phyloP scores from a whole-genome alignment of 1,140 invertebrate genomes.

The Zaprionus davidi region DNA sequence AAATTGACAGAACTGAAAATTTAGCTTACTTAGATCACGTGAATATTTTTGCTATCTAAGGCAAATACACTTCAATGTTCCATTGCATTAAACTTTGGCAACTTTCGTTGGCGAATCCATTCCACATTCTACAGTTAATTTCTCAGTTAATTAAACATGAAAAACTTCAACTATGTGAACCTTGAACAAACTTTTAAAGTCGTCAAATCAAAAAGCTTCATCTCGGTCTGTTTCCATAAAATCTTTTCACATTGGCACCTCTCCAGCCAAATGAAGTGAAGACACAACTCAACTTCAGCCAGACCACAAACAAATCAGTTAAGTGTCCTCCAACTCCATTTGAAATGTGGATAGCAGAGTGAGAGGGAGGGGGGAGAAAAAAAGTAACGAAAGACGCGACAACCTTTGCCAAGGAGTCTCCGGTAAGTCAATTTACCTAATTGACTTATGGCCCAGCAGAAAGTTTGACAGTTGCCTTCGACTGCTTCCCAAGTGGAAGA shows the following conservation, averaged over 20 bases:
- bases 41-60: background rate
- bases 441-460: conserved; percentile 66
- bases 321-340: conserved; percentile 48
- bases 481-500: conserved; percentile 15
- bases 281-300: conserved; percentile 34
- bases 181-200: conserved; percentile 19
- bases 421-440: conserved; percentile 76
- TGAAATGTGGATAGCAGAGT: conserved; percentile 9
- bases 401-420: conserved; percentile 27
- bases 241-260: conserved; percentile 58
- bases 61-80: background rate
- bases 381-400: conserved; percentile 46
- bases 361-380: background rate
- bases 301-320: conserved; percentile 76
- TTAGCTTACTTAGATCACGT: conserved; percentile 7
- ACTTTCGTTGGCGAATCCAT: background rate
- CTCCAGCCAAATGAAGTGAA: conserved; percentile 50
- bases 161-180: conserved; percentile 7
- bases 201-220: conserved; percentile 24
- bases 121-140: background rate
- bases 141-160: conserved; percentile 47
- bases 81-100: background rate
- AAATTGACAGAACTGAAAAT: conserved; percentile 14
- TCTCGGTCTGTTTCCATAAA: conserved; percentile 24
- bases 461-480: conserved; percentile 57